A percentile compares a stretch with the other conserved stretches of the same genome.
These are phyloP conservation scores for Hydropotes inermis DNA, from an alignment of 2,113 vertebrate species.

Conservation along the genomic window DNA sequence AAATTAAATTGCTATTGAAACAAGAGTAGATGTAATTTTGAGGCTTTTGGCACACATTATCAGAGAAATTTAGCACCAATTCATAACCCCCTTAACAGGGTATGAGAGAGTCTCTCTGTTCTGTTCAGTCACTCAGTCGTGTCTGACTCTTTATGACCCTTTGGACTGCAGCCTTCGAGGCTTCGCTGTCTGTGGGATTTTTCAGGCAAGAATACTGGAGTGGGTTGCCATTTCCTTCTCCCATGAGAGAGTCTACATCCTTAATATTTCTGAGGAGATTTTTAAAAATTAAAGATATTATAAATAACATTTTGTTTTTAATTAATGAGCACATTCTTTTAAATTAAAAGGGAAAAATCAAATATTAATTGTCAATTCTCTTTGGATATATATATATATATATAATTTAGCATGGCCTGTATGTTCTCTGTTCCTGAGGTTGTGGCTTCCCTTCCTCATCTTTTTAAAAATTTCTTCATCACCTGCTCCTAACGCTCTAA, in stretches of 20 bases:
- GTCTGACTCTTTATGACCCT: background rate
- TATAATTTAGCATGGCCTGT: background rate
- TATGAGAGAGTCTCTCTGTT: background rate
- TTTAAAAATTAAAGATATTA: background rate
- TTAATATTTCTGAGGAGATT: background rate
- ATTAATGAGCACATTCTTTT: background rate
- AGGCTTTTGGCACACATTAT: background rate
- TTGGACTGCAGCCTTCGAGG: background rate
- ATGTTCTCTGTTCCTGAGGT: background rate
- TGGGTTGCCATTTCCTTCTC: background rate
- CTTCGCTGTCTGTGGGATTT: background rate
- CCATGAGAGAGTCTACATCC: background rate
- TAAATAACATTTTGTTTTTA: background rate
- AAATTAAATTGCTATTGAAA: constrained; percentile 12
- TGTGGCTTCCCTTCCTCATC: background rate
- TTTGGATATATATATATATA: background rate
- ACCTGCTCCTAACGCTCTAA: background rate
- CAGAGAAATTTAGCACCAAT: background rate
- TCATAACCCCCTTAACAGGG: background rate
- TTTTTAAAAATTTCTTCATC: background rate
- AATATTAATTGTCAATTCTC: background rate
- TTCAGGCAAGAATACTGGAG: background rate
- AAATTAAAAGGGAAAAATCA: background rate
- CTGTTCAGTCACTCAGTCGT: background rate
- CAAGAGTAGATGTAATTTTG: background rate